Evolutionary conservation across 2,113 vertebrate species (phyloP).

Genomic region (Actenoides hombroni): DNA sequence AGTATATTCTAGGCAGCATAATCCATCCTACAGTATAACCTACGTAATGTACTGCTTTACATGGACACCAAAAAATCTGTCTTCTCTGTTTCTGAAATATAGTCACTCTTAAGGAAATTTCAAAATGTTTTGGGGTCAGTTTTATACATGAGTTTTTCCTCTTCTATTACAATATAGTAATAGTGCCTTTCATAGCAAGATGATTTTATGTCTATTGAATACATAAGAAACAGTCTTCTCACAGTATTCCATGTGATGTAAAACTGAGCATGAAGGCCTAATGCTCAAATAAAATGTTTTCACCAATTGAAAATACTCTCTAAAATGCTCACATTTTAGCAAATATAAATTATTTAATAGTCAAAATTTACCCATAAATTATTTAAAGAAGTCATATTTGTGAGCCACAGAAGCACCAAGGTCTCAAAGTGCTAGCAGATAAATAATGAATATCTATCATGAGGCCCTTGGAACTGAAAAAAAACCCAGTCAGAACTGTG

Average conservation of each 20-base stretch:
- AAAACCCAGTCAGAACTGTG: not conserved
- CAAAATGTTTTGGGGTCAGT: not conserved
- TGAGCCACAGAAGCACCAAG: not conserved
- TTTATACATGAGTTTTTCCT: not conserved
- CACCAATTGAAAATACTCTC: not conserved
- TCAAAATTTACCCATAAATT: conserved; percentile 23
- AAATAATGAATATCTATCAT: conserved; percentile 52
- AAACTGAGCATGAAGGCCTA: not conserved
- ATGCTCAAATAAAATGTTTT: not conserved
- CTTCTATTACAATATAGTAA: not conserved
- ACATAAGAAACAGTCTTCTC: not conserved
- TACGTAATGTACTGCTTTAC: not conserved
- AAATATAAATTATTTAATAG: conserved; percentile 46
- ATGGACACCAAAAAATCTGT: not conserved
- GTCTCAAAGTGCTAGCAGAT: conserved; percentile 33
- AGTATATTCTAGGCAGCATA: not conserved
- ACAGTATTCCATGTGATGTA: not conserved
- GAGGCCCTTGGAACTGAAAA: not conserved
- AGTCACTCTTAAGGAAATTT: not conserved
- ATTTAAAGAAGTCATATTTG: conserved; percentile 35
- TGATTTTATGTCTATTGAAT: not conserved
- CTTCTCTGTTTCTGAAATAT: not conserved
- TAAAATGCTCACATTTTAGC: conserved; percentile 36
- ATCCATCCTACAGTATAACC: not conserved
- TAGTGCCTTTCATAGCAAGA: not conserved